Base-by-base conservation (phyloP, 53 echinoderm and acorn worm species). In the Astropecten irregularis region DNA sequence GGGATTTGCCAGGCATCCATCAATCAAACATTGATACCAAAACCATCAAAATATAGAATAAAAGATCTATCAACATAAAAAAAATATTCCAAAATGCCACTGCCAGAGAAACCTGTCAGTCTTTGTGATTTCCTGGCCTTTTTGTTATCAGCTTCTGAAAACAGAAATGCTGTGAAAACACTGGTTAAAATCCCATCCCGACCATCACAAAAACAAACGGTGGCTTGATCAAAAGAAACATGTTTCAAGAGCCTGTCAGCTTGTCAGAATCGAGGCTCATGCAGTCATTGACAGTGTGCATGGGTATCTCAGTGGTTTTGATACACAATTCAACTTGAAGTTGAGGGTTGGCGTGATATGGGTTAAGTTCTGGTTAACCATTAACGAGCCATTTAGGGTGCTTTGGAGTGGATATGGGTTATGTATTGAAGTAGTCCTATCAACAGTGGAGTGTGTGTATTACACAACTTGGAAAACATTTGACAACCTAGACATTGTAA, bases 361-460 rank as follows among this genome's bases (percentile, higher is more conserved):
- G 11, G 76, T 76, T 76, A 76, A n/a, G n/a, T n/a, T n/a, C n/a
- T n/a, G n/a, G n/a, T n/a, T n/a, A n/a, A 76, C 19, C 8, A 76
- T 76, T 76, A 76, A 76, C 76, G 39, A 25, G 38, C 39, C 55
- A 16, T 6, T 34, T 15, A 9, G 25, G 16, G 0, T 18, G 40
- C 18, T 76, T 33, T 76, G 55, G 57, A 76, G 76, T 76, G 76
- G 37, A 73, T 73, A 56, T 76, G 57, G 76, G 76, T 76, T 76
- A 40, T 57, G 76, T 38, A 39, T 42, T 76, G 37, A 76, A 76
- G 76, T 57, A 76, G 76, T 29, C 58, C 55, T 76, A 76, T 76
- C 76, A 76, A 76, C 76, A 22, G 37, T 39, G 37, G 40, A 76
- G 76, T 76, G n/a, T n/a, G 3, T 73, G 55, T 53, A 37, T 38